Conservation (phyloP, 2,113 vertebrate species). For the Corapipo altera region DNA sequence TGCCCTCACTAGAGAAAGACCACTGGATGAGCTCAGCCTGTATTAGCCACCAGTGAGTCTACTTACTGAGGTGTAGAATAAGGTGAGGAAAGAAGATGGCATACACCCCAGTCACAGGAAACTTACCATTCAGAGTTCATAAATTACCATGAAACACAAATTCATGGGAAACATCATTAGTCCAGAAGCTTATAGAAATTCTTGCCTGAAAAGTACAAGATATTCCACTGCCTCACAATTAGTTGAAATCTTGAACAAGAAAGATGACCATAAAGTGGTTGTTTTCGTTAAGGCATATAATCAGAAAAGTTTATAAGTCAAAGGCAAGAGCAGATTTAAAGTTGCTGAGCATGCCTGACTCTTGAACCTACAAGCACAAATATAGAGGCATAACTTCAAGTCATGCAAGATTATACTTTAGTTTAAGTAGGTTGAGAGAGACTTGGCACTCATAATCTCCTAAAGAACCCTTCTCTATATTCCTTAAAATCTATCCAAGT, state of each 20-base stretch:
- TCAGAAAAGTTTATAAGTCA: neutral
- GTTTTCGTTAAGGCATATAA: neutral
- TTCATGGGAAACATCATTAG: neutral
- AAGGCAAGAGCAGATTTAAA: no score
- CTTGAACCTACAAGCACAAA: neutral
- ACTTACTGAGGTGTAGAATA: neutral
- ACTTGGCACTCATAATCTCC: neutral
- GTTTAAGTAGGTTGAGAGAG: neutral
- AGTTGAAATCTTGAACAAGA: neutral
- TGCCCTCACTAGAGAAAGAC: neutral
- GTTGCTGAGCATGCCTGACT: neutral
- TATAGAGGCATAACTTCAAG: neutral
- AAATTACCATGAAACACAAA: neutral
- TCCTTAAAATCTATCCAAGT: neutral
- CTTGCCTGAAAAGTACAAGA: neutral
- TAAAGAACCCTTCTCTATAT: neutral
- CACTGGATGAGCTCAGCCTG: neutral
- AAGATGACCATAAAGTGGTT: neutral
- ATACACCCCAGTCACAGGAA: accelerated
- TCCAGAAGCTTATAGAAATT: neutral
- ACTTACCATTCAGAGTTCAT: neutral
- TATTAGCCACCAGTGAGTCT: neutral
- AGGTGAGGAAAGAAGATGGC: neutral
- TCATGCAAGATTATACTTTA: neutral
- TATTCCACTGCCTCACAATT: neutral